Base-by-base conservation (phyloP, 2,888 invertebrate species). In the Dorcus parallelipipedus region DNA sequence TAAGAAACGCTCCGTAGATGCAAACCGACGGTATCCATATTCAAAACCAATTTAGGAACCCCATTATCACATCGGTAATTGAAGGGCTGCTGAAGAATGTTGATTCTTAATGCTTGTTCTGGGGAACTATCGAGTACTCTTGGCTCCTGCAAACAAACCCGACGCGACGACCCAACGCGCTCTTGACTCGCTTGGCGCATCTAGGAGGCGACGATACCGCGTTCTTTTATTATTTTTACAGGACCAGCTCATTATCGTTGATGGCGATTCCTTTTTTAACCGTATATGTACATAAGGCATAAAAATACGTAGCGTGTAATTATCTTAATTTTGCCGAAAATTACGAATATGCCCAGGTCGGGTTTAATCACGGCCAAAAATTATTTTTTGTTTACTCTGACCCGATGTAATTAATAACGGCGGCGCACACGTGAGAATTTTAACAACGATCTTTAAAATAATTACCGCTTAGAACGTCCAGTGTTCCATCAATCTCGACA, bases 61-160 rank as follows among this genome's bases (percentile, higher is more conserved):
- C 64, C 68, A 70, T 71, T 71, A 45, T 45, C 69, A 65, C 70
- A 69, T 71, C 65, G 68, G 69, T 71, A 72, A 73, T 72, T 73
- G 73, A 72, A 71, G 71, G 67, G 67, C 68, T 68, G 66, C 66
- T 65, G 67, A 68, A 71, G 69, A 69, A 70, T 69, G 68, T 70
- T 66, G 66, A 68, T 69, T 71, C 68, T 70, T 68, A 69, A 70
- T 67, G 68, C 66, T 68, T 60, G 64, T 65, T 64, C 65, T 64
- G 59, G 65, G 69, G 69, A 67, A 69, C 60, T 61, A 69, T 70
- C 69, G 68, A 71, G 69, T 63, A 69, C 68, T 52, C 70, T 70
- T 65, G 57, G 60, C 55, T 57, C 62, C 60, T 65, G 66, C 67
- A 69, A 69, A 69, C 67, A 69, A 59, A 66, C 65, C 59, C 63